Conservation (phyloP, 2,888 invertebrate genomes). For the Timema cristinae region DNA sequence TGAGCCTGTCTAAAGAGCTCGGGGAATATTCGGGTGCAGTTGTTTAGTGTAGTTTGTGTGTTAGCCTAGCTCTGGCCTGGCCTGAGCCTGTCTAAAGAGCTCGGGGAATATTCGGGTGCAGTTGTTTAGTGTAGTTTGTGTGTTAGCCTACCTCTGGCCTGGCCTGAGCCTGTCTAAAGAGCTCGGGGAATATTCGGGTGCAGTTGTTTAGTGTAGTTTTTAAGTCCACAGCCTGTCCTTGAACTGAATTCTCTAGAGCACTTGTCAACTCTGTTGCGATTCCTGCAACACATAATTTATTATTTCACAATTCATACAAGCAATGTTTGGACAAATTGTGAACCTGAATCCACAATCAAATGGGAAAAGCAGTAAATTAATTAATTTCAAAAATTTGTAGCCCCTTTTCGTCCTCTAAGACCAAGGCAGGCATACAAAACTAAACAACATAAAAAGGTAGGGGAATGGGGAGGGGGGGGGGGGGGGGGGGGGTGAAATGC, state of each 20-base stretch:
- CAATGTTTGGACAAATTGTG: too few relatives aligned
- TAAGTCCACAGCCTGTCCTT: conserved; percentile 50
- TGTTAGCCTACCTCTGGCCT: conserved; percentile 21
- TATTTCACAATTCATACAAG: too few relatives aligned
- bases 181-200: conserved; percentile 49
- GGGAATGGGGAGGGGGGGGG: too few relatives aligned
- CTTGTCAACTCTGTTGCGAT: conserved; percentile 57
- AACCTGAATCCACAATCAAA: too few relatives aligned
- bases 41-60: too few relatives aligned
- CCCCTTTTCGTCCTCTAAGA: too few relatives aligned
- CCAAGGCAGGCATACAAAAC: too few relatives aligned
- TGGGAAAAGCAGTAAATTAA: too few relatives aligned
- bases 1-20: conserved; percentile 45
- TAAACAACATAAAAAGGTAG: too few relatives aligned
- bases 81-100: conserved; percentile 43
- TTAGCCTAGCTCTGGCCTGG: too few relatives aligned
- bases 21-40: conserved; percentile 50
- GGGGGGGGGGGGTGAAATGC: too few relatives aligned
- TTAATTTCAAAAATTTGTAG: too few relatives aligned
- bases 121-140: conserved; percentile 43
- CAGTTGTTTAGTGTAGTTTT: conserved; percentile 48
- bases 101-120: conserved; percentile 51
- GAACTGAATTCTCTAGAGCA: conserved; percentile 54
- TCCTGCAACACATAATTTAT: conserved; percentile 44
- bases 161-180: conserved; percentile 42